Conservation (phyloP, 2,113 vertebrate genomes). For the Bothrops jararaca region DNA sequence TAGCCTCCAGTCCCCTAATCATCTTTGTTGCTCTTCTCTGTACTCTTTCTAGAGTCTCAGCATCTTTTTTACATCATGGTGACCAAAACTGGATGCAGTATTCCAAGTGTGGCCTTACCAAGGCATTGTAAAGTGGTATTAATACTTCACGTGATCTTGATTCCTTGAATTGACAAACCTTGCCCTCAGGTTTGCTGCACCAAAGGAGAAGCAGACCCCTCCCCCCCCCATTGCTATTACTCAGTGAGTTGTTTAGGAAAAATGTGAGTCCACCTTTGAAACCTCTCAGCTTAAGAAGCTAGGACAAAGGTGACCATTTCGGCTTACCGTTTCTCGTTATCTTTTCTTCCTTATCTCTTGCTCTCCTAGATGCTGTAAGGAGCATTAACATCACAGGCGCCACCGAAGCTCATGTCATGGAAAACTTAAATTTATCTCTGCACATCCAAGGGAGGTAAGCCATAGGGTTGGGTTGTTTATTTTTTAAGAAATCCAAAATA, state of each 20-base stretch:
- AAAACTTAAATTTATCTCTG: conserved; percentile 74
- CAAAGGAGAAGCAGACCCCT: neutral
- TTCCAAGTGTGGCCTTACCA: too few relatives aligned
- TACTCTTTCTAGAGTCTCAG: too few relatives aligned
- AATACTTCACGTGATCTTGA: too few relatives aligned
- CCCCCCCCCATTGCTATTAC: neutral
- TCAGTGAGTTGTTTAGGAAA: neutral
- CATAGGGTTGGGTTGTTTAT: neutral
- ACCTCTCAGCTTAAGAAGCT: neutral
- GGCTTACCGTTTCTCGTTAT: neutral
- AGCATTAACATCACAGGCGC: conserved; percentile 76
- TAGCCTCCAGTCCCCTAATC: too few relatives aligned
- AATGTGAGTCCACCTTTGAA: neutral
- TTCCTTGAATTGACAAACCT: neutral
- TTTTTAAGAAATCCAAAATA: neutral
- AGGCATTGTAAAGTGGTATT: too few relatives aligned
- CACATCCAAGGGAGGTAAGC: conserved; percentile 86
- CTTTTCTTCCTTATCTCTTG: neutral
- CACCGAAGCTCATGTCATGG: conserved; percentile 70
- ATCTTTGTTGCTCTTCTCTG: too few relatives aligned
- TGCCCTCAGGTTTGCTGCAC: neutral
- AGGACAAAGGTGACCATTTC: neutral
- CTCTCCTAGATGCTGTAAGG: conserved; percentile 77
- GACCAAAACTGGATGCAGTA: too few relatives aligned
- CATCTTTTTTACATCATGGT: too few relatives aligned